Conservation (phyloP, 2,888 invertebrate species). For the Mellilla xanthometata region DNA sequence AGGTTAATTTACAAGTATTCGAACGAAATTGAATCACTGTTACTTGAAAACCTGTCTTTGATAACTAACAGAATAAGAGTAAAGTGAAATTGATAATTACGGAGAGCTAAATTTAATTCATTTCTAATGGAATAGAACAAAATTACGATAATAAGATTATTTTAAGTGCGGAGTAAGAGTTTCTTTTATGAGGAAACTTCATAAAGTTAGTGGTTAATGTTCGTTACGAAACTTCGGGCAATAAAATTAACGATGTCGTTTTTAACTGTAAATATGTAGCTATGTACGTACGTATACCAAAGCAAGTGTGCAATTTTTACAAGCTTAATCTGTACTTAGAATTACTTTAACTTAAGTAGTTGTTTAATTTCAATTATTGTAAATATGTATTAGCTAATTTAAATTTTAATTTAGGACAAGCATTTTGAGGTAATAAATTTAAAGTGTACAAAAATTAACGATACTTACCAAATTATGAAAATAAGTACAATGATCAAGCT, state of each 20-base stretch:
- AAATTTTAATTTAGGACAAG: slow-evolving; percentile 30
- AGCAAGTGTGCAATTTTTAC: slow-evolving; percentile 82
- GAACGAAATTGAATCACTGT: too few species aligned
- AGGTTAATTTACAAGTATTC: too few species aligned
- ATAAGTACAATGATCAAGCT: slow-evolving; percentile 7
- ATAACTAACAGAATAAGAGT: too few species aligned
- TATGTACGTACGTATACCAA: slow-evolving; percentile 81
- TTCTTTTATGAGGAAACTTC: slow-evolving; percentile 7
- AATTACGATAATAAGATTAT: background rate
- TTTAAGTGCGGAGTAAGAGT: slow-evolving; percentile 8
- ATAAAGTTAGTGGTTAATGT: slow-evolving; percentile 31
- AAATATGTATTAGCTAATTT: slow-evolving; percentile 42
- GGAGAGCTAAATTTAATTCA: too few species aligned
- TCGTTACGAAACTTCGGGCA: slow-evolving; percentile 68
- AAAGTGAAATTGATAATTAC: too few species aligned
- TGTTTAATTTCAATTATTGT: slow-evolving; percentile 49
- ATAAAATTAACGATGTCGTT: slow-evolving; percentile 66
- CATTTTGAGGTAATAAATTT: slow-evolving; percentile 32
- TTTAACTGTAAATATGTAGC: slow-evolving; percentile 78
- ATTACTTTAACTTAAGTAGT: slow-evolving; percentile 55
- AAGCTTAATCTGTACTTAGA: slow-evolving; percentile 74
- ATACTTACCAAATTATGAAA: slow-evolving; percentile 7
- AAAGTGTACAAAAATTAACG: slow-evolving; percentile 38
- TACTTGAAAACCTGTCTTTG: too few species aligned
- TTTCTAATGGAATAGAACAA: too few species aligned